Conservation (phyloP, 2,888 invertebrate species). For the Phyto melanocephala region DNA sequence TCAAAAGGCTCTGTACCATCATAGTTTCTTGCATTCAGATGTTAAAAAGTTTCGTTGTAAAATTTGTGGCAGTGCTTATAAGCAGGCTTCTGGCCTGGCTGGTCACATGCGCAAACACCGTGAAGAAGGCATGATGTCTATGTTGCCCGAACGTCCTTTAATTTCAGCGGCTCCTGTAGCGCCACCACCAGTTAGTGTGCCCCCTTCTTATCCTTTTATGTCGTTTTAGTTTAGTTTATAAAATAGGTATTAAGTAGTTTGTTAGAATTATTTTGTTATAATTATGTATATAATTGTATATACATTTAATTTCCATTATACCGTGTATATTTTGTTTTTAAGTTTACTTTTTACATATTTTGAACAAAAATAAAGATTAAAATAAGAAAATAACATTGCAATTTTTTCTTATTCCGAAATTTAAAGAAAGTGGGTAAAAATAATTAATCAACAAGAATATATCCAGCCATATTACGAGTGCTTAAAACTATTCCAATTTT, state of each 20-base stretch:
- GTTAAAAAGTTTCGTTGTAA: constrained; percentile 73
- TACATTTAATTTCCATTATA: not conserved
- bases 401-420: no score
- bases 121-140: constrained; percentile 63
- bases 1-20: constrained; percentile 70
- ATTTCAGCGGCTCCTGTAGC: not conserved
- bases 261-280: not conserved
- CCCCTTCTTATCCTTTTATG: constrained; percentile 52
- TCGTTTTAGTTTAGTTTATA: constrained; percentile 44
- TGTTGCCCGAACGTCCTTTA: constrained; percentile 45
- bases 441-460: no score
- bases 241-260: not conserved
- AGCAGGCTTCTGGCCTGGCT: constrained; percentile 72
- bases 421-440: no score
- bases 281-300: not conserved
- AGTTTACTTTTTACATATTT: not conserved
- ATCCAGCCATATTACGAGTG: no score
- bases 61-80: constrained; percentile 71
- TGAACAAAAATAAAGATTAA: not conserved
- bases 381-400: not conserved
- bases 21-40: constrained; percentile 70
- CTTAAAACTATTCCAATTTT: no score
- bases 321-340: not conserved
- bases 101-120: constrained; percentile 70
- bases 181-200: not conserved